A percentile compares a stretch with the other conserved stretches of the same genome.
Evolutionary conservation across 2,888 invertebrate genomes (phyloP).

Genomic region (Meloe dianella): DNA sequence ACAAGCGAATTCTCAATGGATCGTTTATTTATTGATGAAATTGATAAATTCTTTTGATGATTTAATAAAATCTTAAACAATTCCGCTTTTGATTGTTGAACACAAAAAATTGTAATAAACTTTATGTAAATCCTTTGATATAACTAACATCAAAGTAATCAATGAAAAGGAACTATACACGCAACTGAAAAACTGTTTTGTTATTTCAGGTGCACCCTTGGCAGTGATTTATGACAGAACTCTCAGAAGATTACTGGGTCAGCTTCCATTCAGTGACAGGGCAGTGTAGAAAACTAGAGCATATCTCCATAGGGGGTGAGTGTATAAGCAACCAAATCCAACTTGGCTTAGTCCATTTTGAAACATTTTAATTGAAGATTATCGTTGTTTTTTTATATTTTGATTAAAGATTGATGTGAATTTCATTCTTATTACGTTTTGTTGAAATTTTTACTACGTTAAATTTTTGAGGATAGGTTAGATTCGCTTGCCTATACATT

Average conservation of each 20-base stretch:
- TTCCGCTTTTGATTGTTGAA: not conserved
- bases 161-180: not conserved
- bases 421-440: no score
- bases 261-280: slow-evolving; percentile 36
- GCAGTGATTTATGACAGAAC: slow-evolving; percentile 39
- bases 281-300: slow-evolving; percentile 40
- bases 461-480: no score
- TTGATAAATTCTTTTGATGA: not conserved
- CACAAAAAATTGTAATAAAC: no score
- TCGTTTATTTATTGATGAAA: not conserved
- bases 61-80: not conserved
- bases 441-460: no score
- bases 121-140: no score
- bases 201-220: slow-evolving; percentile 36
- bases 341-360: slow-evolving; percentile 31
- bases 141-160: no score
- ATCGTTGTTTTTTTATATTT: no score
- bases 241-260: slow-evolving; percentile 46
- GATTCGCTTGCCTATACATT: not conserved
- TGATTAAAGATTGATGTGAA: no score
- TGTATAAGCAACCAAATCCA: slow-evolving; percentile 20
- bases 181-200: not conserved
- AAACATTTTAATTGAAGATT: no score
- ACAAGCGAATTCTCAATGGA: not conserved
- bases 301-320: slow-evolving; percentile 36